phyloP scores from a whole-genome alignment of 2,888 invertebrate genomes.

The Xestia rhomboidea region DNA sequence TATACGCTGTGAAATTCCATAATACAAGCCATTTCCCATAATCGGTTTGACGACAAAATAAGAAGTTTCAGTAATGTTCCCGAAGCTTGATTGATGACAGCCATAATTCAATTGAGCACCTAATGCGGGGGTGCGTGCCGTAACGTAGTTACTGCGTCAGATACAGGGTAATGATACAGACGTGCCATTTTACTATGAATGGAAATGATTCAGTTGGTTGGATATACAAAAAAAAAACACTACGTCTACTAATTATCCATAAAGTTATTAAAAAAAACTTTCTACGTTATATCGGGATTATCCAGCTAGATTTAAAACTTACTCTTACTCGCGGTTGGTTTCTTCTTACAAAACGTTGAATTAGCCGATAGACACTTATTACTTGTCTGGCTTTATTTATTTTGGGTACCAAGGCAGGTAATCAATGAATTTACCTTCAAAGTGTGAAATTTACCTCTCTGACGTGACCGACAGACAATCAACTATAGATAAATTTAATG shows the following conservation, averaged over 20 bases:
- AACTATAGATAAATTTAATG: too few species aligned
- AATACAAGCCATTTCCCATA: conserved; percentile 44
- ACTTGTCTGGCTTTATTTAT: background rate
- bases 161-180: conserved; percentile 32
- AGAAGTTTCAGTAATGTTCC: conserved; percentile 54
- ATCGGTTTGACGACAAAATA: conserved; percentile 68
- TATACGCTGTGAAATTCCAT: conserved; percentile 13
- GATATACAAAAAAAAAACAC: background rate
- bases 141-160: conserved; percentile 34
- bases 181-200: conserved; percentile 2
- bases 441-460: too few species aligned
- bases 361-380: background rate
- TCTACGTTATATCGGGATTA: background rate
- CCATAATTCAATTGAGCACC: conserved; percentile 67
- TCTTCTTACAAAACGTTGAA: background rate
- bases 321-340: too few species aligned
- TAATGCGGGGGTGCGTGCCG: conserved; percentile 58
- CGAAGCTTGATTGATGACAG: conserved; percentile 72
- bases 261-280: background rate
- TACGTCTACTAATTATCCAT: background rate
- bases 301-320: background rate
- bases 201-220: background rate
- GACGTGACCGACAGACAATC: too few species aligned
- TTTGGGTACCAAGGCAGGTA: background rate
- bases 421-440: background rate